Conservation (phyloP, 2,113 vertebrate species). For the Ascaphus truei region DNA sequence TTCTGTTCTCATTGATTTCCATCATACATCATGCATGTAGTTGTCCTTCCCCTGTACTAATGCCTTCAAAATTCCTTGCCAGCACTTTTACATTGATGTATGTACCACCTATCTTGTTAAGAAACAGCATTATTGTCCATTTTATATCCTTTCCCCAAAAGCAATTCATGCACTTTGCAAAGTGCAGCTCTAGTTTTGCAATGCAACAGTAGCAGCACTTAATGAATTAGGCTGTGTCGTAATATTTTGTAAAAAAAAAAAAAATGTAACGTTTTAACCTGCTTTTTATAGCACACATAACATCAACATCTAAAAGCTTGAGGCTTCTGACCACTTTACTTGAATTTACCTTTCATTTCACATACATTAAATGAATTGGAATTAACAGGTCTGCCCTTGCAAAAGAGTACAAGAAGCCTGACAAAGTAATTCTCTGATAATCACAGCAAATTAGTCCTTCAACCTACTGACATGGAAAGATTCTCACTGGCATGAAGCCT, state of each 20-base stretch:
- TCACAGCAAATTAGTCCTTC: constrained; percentile 58
- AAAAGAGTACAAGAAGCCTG: constrained; percentile 54
- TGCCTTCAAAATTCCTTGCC: constrained; percentile 59
- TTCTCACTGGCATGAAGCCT: constrained; percentile 51
- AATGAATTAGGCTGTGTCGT: constrained; percentile 48
- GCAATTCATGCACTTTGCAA: constrained; percentile 24
- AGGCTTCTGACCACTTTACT: constrained; percentile 50
- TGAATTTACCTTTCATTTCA: constrained; percentile 52
- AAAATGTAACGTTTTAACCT: constrained; percentile 45
- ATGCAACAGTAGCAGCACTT: constrained; percentile 41
- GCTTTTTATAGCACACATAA: constrained; percentile 37
- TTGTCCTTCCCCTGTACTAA: constrained; percentile 43
- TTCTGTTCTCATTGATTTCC: constrained; percentile 36
- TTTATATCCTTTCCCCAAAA: constrained; percentile 46
- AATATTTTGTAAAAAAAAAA: constrained; percentile 41
- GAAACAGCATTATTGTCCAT: constrained; percentile 65
- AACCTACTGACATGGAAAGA: constrained; percentile 59
- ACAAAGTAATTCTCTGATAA: constrained; percentile 59
- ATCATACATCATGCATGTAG: constrained; percentile 48
- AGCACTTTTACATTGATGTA: constrained; percentile 44
- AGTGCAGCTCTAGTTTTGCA: constrained; percentile 52
- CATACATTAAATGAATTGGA: constrained; percentile 56
- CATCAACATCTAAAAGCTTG: constrained; percentile 49
- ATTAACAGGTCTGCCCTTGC: constrained; percentile 55
- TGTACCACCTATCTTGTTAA: constrained; percentile 51